Evolutionary conservation across 2,113 vertebrate genomes (phyloP), one percentile per base, ranked within the genome.

Genomic region (Diadophis punctatus): DNA sequence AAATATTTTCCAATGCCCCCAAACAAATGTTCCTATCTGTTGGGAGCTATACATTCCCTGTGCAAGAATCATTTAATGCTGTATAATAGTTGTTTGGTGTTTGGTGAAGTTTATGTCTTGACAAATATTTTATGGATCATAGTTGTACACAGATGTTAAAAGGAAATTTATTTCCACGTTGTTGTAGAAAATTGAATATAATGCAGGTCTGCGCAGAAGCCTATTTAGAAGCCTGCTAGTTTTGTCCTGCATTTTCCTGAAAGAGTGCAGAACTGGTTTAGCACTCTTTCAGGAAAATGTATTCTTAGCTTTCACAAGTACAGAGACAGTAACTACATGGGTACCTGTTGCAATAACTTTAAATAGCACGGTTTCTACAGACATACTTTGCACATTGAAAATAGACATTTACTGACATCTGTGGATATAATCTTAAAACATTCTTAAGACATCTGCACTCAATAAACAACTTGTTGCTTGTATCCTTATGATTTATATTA

Each of bases 21-120:
- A 97, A 97, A 96, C 95, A 97, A 97, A 96, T 97, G 95, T 93
- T 96, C 74, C 93, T 95, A 95, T 96, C 90, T 91, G 91, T 96
- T 96, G 96, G 97, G 95, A 90, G 34, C 93, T 90, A 95, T 9
- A 22, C 92, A 95, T 90, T 96, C 96, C 89, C 94, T 68, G 30
- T n/a, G 34, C 30, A 88, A 96, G 91, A 87, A 93, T 92, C 52
- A 90, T 96, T 96, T 96, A 96, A 91, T 94, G 87, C 89, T 46
- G 95, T 95, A 90, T 96, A 97, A 97, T 93, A 96, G 91, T 87
- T 96, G 96, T 96, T 30, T 96, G 93, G 91, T 95, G 68, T 97
- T 97, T 97, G 94, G 92, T 90, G 93, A 96, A 90, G 94, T 97
- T 96, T 93, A 48, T 94, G 80, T 92, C 87, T 96, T n/a, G 7